Percentiles rank a stretch among this genome's conserved stretches.
phyloP scores from a whole-genome alignment of 1,140 invertebrate species.

The Sycophaga agraensis region DNA sequence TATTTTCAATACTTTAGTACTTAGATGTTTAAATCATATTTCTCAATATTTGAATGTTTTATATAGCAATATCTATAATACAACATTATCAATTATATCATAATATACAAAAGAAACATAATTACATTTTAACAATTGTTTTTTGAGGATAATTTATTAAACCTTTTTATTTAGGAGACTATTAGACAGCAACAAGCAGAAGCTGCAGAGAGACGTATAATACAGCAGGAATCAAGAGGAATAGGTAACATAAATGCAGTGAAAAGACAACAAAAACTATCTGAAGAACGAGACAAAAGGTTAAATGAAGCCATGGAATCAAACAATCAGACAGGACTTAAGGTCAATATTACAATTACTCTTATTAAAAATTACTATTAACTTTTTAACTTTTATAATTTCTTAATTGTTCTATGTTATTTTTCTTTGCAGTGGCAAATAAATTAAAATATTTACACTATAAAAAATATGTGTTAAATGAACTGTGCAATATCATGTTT shows the following conservation, averaged over 20 bases:
- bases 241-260: constrained; percentile 60
- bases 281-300: constrained; percentile 46
- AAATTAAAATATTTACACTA: no score
- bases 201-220: constrained; percentile 58
- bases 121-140: no score
- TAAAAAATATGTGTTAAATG: no score
- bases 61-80: neutral
- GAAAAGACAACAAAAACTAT: constrained; percentile 54
- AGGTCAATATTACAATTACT: constrained; percentile 36
- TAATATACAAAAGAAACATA: neutral
- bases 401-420: neutral
- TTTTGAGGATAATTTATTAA: neutral
- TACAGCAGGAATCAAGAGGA: constrained; percentile 56
- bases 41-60: neutral
- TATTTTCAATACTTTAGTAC: no score
- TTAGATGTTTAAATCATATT: neutral
- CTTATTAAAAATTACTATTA: neutral
- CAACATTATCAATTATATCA: neutral
- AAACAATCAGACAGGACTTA: constrained; percentile 32
- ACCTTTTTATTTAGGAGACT: constrained; percentile 48
- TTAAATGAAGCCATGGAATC: constrained; percentile 41
- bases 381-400: neutral
- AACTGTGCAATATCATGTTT: no score
- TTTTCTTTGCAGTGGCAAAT: constrained; percentile 41
- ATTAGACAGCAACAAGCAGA: constrained; percentile 56